Evolutionary conservation across 2,888 invertebrate species (phyloP).

Genomic region (Scaptomyza caliginosa): DNA sequence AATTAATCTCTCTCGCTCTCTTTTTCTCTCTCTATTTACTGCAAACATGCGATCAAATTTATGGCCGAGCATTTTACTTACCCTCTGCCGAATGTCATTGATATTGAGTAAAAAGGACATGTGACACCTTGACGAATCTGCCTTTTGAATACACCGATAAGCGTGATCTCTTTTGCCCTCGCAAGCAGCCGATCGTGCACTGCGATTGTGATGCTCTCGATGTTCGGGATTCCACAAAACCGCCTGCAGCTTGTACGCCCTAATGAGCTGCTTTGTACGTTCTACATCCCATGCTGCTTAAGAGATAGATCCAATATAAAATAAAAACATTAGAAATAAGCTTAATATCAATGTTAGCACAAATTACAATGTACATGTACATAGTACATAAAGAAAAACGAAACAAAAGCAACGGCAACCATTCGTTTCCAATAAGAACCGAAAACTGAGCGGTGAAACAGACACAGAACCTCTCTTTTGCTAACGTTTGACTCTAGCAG

Average conservation of each 20-base stretch:
- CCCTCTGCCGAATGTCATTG: neutral
- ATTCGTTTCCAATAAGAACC: conserved; percentile 14
- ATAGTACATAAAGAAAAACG: neutral
- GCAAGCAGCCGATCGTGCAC: neutral
- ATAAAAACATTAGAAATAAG: neutral
- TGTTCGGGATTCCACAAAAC: neutral
- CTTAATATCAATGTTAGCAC: neutral
- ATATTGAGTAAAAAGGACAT: neutral
- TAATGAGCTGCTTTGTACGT: neutral
- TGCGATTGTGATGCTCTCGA: neutral
- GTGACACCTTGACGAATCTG: neutral
- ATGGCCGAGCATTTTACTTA: neutral
- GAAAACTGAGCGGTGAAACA: conserved; percentile 1
- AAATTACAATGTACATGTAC: too few relatives aligned
- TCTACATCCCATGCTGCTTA: neutral
- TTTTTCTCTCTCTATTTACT: neutral
- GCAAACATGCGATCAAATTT: too few relatives aligned
- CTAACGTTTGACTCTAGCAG: neutral
- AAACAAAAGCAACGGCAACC: conserved; percentile 9
- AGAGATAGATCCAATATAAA: neutral
- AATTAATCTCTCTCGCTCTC: neutral
- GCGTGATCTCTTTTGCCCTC: neutral
- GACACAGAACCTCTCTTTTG: neutral
- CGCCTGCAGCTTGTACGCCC: neutral
- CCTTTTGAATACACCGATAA: neutral